These are phyloP conservation scores for Monopis laevigella DNA, from an alignment of 2,888 invertebrate species.

Conservation along the genomic window DNA sequence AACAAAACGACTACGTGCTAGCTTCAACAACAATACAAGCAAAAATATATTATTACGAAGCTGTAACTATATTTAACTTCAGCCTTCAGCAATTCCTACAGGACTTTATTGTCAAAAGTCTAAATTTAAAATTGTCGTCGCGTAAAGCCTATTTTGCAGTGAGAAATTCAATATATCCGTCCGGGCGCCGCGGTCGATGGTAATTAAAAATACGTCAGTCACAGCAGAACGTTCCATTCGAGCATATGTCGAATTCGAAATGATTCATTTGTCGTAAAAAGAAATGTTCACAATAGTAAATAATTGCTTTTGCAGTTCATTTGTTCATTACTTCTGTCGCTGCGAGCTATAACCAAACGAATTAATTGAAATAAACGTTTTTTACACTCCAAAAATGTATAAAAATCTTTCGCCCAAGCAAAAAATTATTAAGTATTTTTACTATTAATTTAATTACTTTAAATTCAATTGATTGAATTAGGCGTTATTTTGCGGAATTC, in stretches of 20 bases:
- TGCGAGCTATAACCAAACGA: too few species aligned
- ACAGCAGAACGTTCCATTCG: conserved; percentile 61
- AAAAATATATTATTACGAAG: not conserved
- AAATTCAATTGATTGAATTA: too few species aligned
- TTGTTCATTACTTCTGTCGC: too few species aligned
- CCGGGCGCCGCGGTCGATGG: conserved; percentile 50
- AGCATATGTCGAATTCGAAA: conserved; percentile 61
- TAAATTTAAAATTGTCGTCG: conserved; percentile 1
- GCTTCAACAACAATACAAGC: not conserved
- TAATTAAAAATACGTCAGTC: conserved; percentile 66
- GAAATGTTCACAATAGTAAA: conserved; percentile 7
- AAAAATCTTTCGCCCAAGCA: too few species aligned
- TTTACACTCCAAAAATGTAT: too few species aligned
- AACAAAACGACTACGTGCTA: too few species aligned
- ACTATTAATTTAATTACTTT: too few species aligned
- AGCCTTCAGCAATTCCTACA: not conserved
- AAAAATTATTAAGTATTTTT: too few species aligned
- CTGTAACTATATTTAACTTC: not conserved
- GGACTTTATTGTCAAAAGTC: conserved; percentile 1
- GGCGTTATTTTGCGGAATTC: too few species aligned
- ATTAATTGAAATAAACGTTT: too few species aligned
- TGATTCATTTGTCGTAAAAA: conserved; percentile 37
- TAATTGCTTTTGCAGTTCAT: conserved; percentile 8
- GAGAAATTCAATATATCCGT: conserved; percentile 49
- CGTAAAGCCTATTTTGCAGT: not conserved